These are phyloP conservation scores for Leiothrix lutea DNA, from an alignment of 2,113 vertebrate species.

Conservation along the genomic window DNA sequence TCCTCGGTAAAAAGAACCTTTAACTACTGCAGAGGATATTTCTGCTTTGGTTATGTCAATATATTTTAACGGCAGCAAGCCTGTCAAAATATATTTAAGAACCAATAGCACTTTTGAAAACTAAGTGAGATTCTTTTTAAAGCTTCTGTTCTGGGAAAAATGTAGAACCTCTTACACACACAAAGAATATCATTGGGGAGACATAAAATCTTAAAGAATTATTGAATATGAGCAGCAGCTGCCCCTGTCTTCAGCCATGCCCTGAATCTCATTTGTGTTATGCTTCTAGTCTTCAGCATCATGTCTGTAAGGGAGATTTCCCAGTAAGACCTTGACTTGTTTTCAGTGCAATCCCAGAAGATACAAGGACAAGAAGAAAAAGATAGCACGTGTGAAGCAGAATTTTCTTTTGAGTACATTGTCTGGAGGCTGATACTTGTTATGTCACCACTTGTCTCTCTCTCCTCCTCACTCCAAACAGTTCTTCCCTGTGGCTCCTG, in stretches of 20 bases:
- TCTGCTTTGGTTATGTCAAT: conserved; percentile 12
- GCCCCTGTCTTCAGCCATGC: background rate
- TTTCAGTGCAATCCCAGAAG: background rate
- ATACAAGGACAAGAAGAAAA: background rate
- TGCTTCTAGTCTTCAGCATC: background rate
- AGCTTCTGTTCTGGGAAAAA: background rate
- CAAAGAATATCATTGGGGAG: background rate
- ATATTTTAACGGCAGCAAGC: background rate
- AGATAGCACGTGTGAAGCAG: background rate
- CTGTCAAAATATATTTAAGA: conserved; percentile 32
- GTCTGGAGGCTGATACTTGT: background rate
- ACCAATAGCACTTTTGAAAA: background rate
- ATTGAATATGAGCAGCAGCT: background rate
- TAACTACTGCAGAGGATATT: background rate
- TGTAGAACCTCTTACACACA: background rate
- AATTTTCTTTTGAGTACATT: background rate
- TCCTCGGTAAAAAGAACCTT: conserved; percentile 19
- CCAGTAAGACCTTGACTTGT: background rate
- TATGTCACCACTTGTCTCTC: background rate
- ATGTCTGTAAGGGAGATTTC: background rate
- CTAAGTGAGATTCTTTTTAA: background rate
- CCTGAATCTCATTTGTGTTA: background rate
- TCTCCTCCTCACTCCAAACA: background rate
- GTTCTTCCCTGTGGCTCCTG: background rate
- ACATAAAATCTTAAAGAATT: background rate